These are phyloP conservation scores for Hippopotamyrus pictus DNA, from an alignment of 2,797 vertebrate species.

Conservation along the genomic window DNA sequence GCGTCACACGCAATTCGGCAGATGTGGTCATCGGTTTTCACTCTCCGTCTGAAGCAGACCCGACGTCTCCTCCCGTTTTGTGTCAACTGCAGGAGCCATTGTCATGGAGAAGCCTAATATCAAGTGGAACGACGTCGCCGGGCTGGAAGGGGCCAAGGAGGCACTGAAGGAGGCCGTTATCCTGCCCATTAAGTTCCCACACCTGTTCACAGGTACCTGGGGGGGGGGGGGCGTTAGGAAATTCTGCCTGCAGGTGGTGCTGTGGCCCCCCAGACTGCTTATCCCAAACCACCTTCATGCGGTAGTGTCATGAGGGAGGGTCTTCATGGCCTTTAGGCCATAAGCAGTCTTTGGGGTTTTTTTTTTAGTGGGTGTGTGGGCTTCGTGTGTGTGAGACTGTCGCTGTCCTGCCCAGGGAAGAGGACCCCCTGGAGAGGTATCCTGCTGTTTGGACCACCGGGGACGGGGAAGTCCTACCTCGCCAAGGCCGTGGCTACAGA, in stretches of 20 bases:
- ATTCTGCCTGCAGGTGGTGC: background rate
- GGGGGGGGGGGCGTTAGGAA: background rate
- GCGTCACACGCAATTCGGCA: background rate
- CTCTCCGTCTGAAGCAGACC: background rate
- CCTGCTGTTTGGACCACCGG: constrained; percentile 91
- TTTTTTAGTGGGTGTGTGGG: background rate
- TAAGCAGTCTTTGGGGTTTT: background rate
- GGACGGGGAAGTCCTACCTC: constrained; percentile 97
- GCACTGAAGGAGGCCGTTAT: constrained; percentile 98
- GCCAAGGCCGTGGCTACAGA: constrained; percentile 98
- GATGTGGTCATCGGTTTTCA: background rate
- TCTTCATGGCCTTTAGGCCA: background rate
- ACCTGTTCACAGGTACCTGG: constrained; percentile 87
- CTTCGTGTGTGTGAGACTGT: background rate
- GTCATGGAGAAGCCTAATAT: constrained; percentile 95
- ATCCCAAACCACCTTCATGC: background rate
- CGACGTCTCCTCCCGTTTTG: background rate
- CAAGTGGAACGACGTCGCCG: constrained; percentile 92
- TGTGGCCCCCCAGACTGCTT: background rate
- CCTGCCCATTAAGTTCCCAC: constrained; percentile 98
- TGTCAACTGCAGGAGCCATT: constrained; percentile 76
- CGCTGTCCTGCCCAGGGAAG: constrained; percentile 68
- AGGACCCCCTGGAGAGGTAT: constrained; percentile 97
- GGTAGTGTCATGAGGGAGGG: background rate
- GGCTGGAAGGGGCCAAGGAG: constrained; percentile 93